Conservation (phyloP, 1,140 invertebrate species). For the Rhagoletis pomonella region DNA sequence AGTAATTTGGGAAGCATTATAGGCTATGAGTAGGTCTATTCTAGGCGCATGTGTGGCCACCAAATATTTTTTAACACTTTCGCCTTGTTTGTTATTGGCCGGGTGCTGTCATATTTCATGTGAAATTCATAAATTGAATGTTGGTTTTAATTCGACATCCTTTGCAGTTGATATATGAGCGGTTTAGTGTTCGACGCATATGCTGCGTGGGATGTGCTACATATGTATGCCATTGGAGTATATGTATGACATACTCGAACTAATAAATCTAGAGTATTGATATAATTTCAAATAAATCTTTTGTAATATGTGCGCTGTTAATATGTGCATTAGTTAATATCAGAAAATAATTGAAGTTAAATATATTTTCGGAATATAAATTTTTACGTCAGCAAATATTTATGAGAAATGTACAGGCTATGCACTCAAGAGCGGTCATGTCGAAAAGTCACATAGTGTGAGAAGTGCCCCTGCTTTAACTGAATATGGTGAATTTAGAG, state of each 20-base stretch:
- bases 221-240: background rate
- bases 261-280: no score
- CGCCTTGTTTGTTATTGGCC: background rate
- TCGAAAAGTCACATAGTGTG: no score
- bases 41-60: background rate
- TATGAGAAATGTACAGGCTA: no score
- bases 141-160: slow-evolving; percentile 39
- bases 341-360: no score
- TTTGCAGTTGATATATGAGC: slow-evolving; percentile 24
- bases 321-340: no score
- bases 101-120: slow-evolving; percentile 41
- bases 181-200: background rate
- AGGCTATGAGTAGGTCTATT: background rate
- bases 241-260: background rate
- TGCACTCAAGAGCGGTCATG: no score
- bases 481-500: no score
- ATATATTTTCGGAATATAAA: no score
- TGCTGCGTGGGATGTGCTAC: background rate
- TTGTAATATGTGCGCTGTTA: no score
- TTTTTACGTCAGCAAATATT: no score
- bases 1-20: background rate
- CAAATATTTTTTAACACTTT: slow-evolving; percentile 3
- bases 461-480: no score
- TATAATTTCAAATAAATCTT: no score
- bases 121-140: slow-evolving; percentile 35